A percentile compares a stretch with the other conserved stretches of the same genome.
phyloP scores from a whole-genome alignment of 2,113 vertebrate genomes.

The Laterallus jamaicensis region DNA sequence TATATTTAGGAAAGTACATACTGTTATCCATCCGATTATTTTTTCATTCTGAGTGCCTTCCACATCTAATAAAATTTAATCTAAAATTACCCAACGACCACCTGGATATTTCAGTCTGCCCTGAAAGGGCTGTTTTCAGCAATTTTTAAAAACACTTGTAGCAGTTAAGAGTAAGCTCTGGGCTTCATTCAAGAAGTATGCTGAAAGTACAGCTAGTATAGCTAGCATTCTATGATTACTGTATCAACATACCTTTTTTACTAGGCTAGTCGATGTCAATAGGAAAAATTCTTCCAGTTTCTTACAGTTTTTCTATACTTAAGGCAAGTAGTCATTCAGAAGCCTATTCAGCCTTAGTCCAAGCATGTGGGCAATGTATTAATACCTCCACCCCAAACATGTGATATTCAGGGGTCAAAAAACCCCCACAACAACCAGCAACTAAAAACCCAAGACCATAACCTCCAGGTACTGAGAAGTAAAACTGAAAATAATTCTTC shows the following conservation, averaged over 20 bases:
- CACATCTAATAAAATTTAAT: not conserved
- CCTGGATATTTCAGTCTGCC: not conserved
- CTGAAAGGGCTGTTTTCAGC: not conserved
- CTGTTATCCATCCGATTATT: not conserved
- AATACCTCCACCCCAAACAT: not conserved
- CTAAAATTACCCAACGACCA: not conserved
- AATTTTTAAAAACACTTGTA: not conserved
- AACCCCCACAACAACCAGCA: not conserved
- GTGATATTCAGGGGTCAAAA: not conserved
- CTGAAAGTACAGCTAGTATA: not conserved
- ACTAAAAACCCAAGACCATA: not conserved
- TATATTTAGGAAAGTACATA: not conserved
- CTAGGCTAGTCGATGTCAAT: not conserved
- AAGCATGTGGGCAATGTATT: not conserved
- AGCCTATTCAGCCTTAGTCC: not conserved
- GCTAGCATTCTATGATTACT: not conserved
- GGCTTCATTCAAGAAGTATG: not conserved
- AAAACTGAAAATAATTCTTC: not conserved
- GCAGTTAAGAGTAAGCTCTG: not conserved
- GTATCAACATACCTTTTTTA: rapidly evolving
- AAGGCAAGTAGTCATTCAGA: not conserved
- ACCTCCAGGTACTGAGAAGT: not conserved
- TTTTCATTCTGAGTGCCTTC: not conserved
- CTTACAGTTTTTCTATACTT: not conserved
- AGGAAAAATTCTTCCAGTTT: not conserved